phyloP scores from a whole-genome alignment of 1,140 invertebrate species.

The Ceratina japonica region DNA sequence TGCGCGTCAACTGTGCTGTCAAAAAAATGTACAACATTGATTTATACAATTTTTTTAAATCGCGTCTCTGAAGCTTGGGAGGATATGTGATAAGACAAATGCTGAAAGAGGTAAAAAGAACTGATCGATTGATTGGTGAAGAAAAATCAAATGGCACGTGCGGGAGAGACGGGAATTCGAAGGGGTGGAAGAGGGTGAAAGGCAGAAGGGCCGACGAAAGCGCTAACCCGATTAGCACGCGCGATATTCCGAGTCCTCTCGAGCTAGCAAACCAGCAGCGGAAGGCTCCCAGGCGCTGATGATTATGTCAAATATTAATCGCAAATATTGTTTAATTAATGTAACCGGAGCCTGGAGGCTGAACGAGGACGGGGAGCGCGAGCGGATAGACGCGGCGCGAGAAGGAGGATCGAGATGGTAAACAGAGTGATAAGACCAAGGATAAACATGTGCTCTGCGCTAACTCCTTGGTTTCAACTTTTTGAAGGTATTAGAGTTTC shows the following conservation, averaged over 20 bases:
- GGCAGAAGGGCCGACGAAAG: constrained; percentile 51
- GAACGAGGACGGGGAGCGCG: neutral
- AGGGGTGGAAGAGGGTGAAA: constrained; percentile 25
- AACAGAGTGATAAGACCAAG: constrained; percentile 21
- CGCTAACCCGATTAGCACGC: constrained; percentile 63
- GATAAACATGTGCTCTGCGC: constrained; percentile 26
- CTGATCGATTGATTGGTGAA: too few relatives aligned
- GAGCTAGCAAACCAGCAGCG: constrained; percentile 29
- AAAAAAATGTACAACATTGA: too few relatives aligned
- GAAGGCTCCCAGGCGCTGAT: constrained; percentile 71
- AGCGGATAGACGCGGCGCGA: neutral
- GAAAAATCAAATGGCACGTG: too few relatives aligned
- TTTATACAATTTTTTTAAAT: too few relatives aligned
- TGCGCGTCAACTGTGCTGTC: too few relatives aligned
- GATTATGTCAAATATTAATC: constrained; percentile 78
- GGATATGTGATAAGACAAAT: too few relatives aligned
- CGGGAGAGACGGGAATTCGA: neutral
- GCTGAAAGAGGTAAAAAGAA: too few relatives aligned
- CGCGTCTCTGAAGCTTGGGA: too few relatives aligned
- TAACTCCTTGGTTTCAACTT: neutral
- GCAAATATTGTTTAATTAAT: constrained; percentile 78
- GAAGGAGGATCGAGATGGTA: constrained; percentile 21
- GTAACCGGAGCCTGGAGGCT: constrained; percentile 65
- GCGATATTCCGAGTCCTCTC: constrained; percentile 60
- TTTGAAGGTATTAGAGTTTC: too few relatives aligned